Percentiles rank a stretch among this genome's conserved stretches.
Evolutionary conservation across 2,888 invertebrate genomes (phyloP).

Genomic region (Acanthoscelides obtectus): DNA sequence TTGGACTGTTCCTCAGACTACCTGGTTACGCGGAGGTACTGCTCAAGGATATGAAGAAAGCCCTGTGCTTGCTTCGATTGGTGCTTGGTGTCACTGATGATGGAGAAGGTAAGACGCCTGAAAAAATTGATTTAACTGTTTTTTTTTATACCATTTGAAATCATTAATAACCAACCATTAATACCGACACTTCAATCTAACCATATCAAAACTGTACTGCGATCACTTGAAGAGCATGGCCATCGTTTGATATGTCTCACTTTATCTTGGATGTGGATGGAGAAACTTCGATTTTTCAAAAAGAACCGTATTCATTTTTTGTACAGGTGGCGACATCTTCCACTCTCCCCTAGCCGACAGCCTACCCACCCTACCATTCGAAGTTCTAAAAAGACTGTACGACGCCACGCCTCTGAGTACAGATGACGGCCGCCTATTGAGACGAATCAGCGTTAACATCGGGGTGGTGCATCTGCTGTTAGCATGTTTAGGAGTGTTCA

Average conservation of each 20-base stretch:
- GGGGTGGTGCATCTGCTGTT: conserved; percentile 83
- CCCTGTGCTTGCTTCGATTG: conserved; percentile 79
- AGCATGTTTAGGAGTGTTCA: conserved; percentile 84
- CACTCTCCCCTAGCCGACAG: conserved; percentile 64
- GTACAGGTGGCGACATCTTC: conserved; percentile 60
- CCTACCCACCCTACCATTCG: conserved; percentile 72
- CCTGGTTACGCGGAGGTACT: conserved; percentile 89
- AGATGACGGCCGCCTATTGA: conserved; percentile 69
- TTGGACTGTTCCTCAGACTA: conserved; percentile 81
- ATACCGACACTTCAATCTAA: too few relatives aligned
- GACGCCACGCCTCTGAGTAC: conserved; percentile 71
- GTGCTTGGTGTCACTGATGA: conserved; percentile 89
- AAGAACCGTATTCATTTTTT: conserved; percentile 8
- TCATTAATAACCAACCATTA: too few relatives aligned
- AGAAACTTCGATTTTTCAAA: background rate
- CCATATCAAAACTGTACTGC: too few relatives aligned
- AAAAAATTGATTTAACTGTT: too few relatives aligned
- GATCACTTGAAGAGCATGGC: too few relatives aligned
- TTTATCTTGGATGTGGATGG: background rate
- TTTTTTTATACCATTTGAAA: too few relatives aligned
- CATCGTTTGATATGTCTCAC: background rate
- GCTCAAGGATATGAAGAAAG: conserved; percentile 76
- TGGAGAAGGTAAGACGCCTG: conserved; percentile 69
- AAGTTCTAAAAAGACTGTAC: conserved; percentile 70
- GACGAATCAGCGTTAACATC: conserved; percentile 74